Evolutionary conservation across 2,888 invertebrate genomes (phyloP).

Genomic region (Pimpla rufipes): DNA sequence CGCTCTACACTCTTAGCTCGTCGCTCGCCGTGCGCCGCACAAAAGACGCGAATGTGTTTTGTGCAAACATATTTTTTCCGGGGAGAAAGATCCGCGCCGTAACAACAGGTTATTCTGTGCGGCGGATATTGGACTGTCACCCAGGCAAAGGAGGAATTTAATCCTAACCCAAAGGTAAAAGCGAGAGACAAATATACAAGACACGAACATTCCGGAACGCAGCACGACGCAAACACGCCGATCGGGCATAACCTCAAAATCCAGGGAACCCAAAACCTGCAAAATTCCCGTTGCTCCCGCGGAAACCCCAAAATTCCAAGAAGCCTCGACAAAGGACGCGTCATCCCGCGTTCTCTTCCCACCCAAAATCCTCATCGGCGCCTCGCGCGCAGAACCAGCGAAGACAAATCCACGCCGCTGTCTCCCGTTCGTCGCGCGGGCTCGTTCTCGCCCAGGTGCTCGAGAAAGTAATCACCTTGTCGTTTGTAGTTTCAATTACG

Average conservation of each 20-base stretch:
- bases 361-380: background rate
- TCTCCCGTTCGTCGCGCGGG: background rate
- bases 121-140: background rate
- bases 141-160: background rate
- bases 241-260: no score
- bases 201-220: no score
- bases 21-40: background rate
- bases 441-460: constrained; percentile 37
- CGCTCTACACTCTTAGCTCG: background rate
- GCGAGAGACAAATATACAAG: no score
- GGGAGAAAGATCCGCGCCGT: no score
- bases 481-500: constrained; percentile 50
- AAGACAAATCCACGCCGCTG: constrained; percentile 8
- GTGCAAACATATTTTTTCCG: background rate
- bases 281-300: no score
- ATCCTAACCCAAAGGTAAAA: no score
- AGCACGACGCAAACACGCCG: no score
- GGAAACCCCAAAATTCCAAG: no score
- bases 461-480: constrained; percentile 57
- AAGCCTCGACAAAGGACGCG: no score
- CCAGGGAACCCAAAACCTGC: no score
- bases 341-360: no score
- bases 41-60: constrained; percentile 2
- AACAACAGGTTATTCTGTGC: background rate
- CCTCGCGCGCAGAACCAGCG: background rate